Evolutionary conservation across 1,140 invertebrate genomes (phyloP), one percentile per base, ranked within the genome.

Genomic region (Plodia interpunctella): DNA sequence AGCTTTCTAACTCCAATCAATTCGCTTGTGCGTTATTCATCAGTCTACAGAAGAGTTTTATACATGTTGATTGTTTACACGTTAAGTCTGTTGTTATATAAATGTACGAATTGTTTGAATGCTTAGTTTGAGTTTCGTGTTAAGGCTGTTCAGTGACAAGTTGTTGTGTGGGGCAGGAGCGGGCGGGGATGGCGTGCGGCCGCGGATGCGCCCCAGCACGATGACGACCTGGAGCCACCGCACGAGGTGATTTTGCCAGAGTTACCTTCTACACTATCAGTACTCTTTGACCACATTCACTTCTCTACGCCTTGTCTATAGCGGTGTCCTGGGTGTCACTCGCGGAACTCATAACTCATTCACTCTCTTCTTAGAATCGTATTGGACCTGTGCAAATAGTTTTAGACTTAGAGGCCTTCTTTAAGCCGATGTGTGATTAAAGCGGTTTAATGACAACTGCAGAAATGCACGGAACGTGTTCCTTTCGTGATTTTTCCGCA

Each of bases 171-270:
- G 80, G 80, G 66, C 86, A 88, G 86, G 86, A 88, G 86, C 83
- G 83, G 81, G 63, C 80, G 83, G 63, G 65, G 73, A 62, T 87
- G 85, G 86, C 76, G 83, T 63, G 72, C 78, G 55, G 70, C 76
- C 55, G 70, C 76, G 54, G 86, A 86, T 72, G 80, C 82, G 65
- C 78, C 79, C 63, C 74, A 78, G 56, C 73, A 73, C 54, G 83
- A 87, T 51, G 83, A 86, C 66, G 83, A 86, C 58, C 60, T 84
- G 82, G 83, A 87, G 56, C 79, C 79, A 72, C 80, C 79, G 56
- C 75, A 78, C 73, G 83, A 88, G 86, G 86, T 88, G 86, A 88
- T 86, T 88, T 88, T 88, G 86, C 86, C 83, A 88, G 83, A 88
- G 67, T 87, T 88, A 87, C 83, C 83, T 84, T 76, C 74, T 80